Percentiles rank a stretch among this genome's conserved stretches.
These are phyloP conservation scores for Lithophane ornitopus DNA, from an alignment of 2,888 invertebrate genomes.

Conservation along the genomic window DNA sequence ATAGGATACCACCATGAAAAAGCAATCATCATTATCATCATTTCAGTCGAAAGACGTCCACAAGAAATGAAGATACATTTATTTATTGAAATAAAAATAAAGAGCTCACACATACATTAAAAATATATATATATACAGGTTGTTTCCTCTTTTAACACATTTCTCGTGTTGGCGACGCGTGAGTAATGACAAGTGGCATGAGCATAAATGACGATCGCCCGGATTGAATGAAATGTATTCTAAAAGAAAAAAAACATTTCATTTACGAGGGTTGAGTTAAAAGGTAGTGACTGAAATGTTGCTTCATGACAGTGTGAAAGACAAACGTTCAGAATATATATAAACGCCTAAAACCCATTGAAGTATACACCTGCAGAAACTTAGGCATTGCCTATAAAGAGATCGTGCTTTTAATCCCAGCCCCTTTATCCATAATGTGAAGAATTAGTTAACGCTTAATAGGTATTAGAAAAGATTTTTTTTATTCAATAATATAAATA, in stretches of 20 bases:
- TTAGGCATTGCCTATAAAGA: too few relatives aligned
- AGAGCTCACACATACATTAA: background rate
- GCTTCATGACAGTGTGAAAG: slow-evolving; percentile 7
- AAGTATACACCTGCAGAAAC: background rate
- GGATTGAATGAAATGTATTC: slow-evolving; percentile 36
- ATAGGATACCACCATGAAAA: too few relatives aligned
- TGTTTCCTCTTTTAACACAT: slow-evolving; percentile 38
- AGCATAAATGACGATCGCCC: slow-evolving; percentile 35
- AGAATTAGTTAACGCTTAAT: background rate
- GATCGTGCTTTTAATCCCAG: background rate
- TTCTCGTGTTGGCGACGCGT: slow-evolving; percentile 30
- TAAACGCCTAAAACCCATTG: background rate
- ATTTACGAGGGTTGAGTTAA: background rate
- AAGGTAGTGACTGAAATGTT: slow-evolving; percentile 6
- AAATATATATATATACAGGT: slow-evolving; percentile 18
- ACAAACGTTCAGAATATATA: slow-evolving; percentile 2
- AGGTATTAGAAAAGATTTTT: background rate
- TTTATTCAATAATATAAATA: background rate
- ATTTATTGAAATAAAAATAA: background rate
- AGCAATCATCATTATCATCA: too few relatives aligned
- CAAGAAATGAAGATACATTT: slow-evolving; percentile 1
- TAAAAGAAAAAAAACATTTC: slow-evolving; percentile 2
- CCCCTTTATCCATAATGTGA: background rate
- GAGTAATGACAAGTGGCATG: slow-evolving; percentile 43
- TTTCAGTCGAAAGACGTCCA: too few relatives aligned